These are phyloP conservation scores for Odontocolon sp. DNA, from an alignment of 2,888 invertebrate genomes.

Conservation along the genomic window DNA sequence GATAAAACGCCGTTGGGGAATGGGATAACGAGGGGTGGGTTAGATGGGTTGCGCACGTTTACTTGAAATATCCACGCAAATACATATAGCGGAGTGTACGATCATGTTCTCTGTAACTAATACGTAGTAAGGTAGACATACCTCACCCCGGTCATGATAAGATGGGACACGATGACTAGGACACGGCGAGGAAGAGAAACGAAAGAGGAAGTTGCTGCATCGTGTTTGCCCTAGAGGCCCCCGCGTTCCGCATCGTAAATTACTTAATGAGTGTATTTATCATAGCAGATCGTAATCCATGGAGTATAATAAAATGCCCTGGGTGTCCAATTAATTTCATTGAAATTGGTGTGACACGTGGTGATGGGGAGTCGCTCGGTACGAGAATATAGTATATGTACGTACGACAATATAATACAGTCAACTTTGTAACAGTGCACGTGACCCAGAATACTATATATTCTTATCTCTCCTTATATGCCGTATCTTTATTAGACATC, in stretches of 20 bases:
- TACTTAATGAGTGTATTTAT: slow-evolving; percentile 54
- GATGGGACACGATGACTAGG: slow-evolving; percentile 3
- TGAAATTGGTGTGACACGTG: slow-evolving; percentile 51
- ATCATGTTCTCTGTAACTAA: not conserved
- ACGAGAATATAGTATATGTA: slow-evolving; percentile 1
- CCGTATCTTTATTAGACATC: slow-evolving; percentile 50
- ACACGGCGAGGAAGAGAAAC: not conserved
- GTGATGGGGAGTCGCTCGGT: slow-evolving; percentile 21
- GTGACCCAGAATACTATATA: slow-evolving; percentile 52
- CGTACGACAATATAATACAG: slow-evolving; percentile 15
- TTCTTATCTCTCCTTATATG: slow-evolving; percentile 51
- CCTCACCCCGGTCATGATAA: not conserved
- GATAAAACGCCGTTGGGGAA: slow-evolving; percentile 70
- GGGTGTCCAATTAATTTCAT: slow-evolving; percentile 54
- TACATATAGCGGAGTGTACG: not conserved
- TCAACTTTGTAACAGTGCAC: slow-evolving; percentile 28
- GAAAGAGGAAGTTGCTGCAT: not conserved
- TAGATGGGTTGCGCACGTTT: not conserved
- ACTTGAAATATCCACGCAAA: too few species aligned
- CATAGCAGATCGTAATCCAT: slow-evolving; percentile 39
- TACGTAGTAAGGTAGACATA: not conserved
- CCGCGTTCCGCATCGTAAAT: slow-evolving; percentile 44
- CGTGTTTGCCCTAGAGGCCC: not conserved
- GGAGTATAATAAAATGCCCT: slow-evolving; percentile 50
- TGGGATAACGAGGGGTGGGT: not conserved